These are phyloP conservation scores for Myiothlypis coronata DNA, from an alignment of 2,797 vertebrate genomes.

Conservation along the genomic window DNA sequence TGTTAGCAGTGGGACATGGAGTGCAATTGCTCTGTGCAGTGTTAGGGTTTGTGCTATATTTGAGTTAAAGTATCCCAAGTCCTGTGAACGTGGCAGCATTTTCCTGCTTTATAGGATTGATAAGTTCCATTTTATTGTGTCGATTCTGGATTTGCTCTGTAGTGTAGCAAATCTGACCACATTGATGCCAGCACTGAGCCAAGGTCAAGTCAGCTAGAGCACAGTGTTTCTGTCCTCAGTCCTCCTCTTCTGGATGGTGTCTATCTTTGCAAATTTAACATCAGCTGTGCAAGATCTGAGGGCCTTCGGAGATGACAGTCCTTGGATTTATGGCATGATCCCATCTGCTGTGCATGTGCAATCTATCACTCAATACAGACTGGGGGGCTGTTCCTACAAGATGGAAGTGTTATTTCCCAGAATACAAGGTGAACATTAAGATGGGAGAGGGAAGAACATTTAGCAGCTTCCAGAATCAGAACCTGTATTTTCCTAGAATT, in stretches of 20 bases:
- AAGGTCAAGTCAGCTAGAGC: neutral
- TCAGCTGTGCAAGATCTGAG: neutral
- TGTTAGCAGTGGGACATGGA: neutral
- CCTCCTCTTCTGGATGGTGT: neutral
- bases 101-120: neutral
- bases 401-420: neutral
- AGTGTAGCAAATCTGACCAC: neutral
- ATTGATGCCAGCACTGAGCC: neutral
- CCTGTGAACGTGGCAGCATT: rapidly evolving
- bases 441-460: neutral
- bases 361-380: neutral
- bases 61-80: neutral
- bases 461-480: neutral
- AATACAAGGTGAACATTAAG: neutral
- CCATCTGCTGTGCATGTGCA: neutral
- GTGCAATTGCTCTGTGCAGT: neutral
- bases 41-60: neutral
- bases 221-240: neutral
- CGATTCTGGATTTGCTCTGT: neutral
- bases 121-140: neutral
- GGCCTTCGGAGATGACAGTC: neutral
- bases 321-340: neutral
- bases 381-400: neutral
- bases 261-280: neutral
- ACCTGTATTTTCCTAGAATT: neutral